These are phyloP conservation scores for Dysdera silvatica DNA, from an alignment of 1,140 invertebrate species.

Conservation along the genomic window DNA sequence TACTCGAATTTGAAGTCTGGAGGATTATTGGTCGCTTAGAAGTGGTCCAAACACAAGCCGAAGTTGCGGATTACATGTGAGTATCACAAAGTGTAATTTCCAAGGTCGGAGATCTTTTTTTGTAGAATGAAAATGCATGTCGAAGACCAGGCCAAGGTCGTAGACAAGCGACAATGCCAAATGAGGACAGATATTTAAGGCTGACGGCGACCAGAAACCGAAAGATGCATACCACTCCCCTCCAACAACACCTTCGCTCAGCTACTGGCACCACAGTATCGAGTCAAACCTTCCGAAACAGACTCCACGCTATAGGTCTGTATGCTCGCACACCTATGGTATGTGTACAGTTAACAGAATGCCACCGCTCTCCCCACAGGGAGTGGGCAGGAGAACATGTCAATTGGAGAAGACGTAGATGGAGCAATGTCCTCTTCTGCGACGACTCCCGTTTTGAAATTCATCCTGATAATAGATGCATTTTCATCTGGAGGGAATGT, in stretches of 20 bases:
- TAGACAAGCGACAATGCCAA: background rate
- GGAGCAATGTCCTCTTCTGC: background rate
- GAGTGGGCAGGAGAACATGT: background rate
- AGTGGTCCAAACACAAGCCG: no score
- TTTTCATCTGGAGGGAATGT: slow-evolving; percentile 3
- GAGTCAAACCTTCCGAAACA: background rate
- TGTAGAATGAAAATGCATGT: no score
- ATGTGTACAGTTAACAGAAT: background rate
- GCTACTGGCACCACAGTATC: background rate
- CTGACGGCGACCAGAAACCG: background rate
- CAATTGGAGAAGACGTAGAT: background rate
- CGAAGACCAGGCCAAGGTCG: background rate
- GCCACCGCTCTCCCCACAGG: background rate
- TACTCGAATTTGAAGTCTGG: no score
- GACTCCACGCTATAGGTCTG: background rate
- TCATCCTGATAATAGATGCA: background rate
- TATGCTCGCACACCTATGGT: background rate
- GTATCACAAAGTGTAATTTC: no score
- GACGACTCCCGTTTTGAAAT: background rate
- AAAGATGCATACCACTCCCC: background rate
- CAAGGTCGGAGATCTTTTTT: no score
- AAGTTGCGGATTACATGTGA: no score
- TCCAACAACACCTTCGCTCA: background rate
- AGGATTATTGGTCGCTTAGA: no score
- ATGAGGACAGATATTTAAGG: background rate